Evolutionary conservation across 1,140 invertebrate genomes (phyloP).

Genomic region (Centruroides sculpturatus): DNA sequence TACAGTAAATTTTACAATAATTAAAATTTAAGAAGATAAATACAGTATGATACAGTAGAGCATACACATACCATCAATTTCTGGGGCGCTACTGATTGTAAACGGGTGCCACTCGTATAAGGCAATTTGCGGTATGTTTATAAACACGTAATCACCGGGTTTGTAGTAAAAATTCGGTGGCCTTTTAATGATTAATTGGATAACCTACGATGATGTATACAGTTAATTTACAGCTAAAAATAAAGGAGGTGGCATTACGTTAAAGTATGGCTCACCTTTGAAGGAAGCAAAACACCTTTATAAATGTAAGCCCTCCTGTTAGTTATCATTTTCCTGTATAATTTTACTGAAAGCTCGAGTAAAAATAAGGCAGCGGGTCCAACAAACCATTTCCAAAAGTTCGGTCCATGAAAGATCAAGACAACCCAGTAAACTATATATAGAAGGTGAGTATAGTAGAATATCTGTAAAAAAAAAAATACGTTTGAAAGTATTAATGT

Average conservation of each 20-base stretch:
- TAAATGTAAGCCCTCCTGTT: constrained; percentile 45
- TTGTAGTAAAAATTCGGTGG: constrained; percentile 74
- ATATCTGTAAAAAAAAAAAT: constrained; percentile 45
- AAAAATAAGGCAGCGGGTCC: constrained; percentile 63
- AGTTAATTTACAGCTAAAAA: neutral
- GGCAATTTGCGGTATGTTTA: constrained; percentile 83
- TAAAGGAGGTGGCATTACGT: neutral
- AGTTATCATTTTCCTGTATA: constrained; percentile 37
- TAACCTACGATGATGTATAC: constrained; percentile 23
- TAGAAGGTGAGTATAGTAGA: constrained; percentile 87
- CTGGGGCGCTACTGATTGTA: constrained; percentile 88
- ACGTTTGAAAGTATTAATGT: neutral
- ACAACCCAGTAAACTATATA: constrained; percentile 81
- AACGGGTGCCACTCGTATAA: constrained; percentile 95
- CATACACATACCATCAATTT: constrained; percentile 56
- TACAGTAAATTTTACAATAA: constrained; percentile 25
- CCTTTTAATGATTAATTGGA: constrained; percentile 51
- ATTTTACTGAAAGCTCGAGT: constrained; percentile 53
- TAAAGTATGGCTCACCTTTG: constrained; percentile 56
- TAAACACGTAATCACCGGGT: constrained; percentile 88
- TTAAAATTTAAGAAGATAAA: neutral
- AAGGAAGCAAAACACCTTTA: constrained; percentile 67
- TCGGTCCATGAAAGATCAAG: constrained; percentile 70
- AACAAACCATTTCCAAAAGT: constrained; percentile 93
- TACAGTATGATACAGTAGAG: too few species aligned